Percentiles rank a stretch among this genome's conserved stretches.
Conservation (phyloP, 2,113 vertebrate genomes). For the Laticauda colubrina region DNA sequence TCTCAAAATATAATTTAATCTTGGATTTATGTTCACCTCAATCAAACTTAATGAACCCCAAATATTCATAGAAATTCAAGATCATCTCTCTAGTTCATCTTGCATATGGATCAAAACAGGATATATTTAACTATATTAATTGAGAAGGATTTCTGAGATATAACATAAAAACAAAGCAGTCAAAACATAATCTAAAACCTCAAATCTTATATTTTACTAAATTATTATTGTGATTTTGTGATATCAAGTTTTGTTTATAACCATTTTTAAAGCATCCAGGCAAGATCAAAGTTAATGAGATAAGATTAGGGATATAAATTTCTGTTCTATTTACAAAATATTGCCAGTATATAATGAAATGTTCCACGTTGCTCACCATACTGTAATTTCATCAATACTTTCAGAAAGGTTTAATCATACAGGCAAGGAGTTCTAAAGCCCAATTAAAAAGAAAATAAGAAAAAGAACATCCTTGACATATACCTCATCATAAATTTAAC, state of each 20-base stretch:
- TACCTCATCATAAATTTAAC: not conserved
- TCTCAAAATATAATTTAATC: not conserved
- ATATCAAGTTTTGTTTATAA: not conserved
- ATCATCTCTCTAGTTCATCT: not conserved
- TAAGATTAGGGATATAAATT: not conserved
- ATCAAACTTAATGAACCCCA: not conserved
- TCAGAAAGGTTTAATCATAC: not conserved
- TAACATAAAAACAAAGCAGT: not conserved
- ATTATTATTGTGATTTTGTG: not conserved
- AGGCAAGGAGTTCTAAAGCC: not conserved
- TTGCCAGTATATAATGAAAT: not conserved
- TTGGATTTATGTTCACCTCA: not conserved
- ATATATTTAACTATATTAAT: not conserved
- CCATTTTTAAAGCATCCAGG: not conserved
- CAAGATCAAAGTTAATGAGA: not conserved
- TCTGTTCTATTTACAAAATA: not conserved
- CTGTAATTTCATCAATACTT: not conserved
- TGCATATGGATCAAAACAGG: not conserved
- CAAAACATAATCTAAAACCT: not conserved
- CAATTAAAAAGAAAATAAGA: not conserved
- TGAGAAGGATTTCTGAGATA: not conserved
- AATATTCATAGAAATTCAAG: not conserved
- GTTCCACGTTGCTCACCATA: not conserved
- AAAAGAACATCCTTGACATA: not conserved
- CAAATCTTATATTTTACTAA: not conserved